Base-by-base conservation (phyloP, 2,113 vertebrate species). In the Marmota monax region DNA sequence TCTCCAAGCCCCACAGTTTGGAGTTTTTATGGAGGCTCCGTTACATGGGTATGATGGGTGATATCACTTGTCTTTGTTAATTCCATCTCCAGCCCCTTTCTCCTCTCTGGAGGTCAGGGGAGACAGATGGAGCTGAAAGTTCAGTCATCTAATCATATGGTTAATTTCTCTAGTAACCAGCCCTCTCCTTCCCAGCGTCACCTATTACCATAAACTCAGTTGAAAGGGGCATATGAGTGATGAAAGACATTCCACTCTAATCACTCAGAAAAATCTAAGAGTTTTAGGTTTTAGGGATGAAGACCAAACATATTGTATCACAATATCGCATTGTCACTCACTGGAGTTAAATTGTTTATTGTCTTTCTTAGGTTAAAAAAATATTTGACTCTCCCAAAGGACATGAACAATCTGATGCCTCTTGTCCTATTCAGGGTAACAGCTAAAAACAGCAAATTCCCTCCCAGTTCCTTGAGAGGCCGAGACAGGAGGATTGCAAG, bases 291-390 rank as follows among this genome's bases (percentile, higher is more conserved):
- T 20, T 91, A 42, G 20, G 27, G 56, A 51, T 65, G 27, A 74
- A 95, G 32, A 32, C 2, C 22, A 95, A 34, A 84, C 20, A 69
- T 18, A 53, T 51, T 87, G 25, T 80, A 29, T 91, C 42, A n/a
- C 23, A 23, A 22, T 80, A 91, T 48, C 58, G 58, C 12, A 37
- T 12, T 88, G 53, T 78, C 29, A 37, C 6, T 78, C 29, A 37
- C 6, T 74, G 58, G 73, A 82, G 11, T 93, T 96, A 85, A 90
- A 85, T n/a, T 61, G 25, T 45, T 32, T 84, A 58, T 45, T 48
- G 5, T 61, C 78, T 89, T 89, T 82, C 51, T 78, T 83, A 69
- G 13, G 18, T 39, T 65, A 94, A 93, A 90, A 34, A 90, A 90
- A 84, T 67, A 82, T 63, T 9, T 58, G n/a, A 65, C 5, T 88